Percentiles rank a stretch among this genome's conserved stretches.
Evolutionary conservation across 2,888 invertebrate genomes (phyloP).

Genomic region (Andrena flavipes): DNA sequence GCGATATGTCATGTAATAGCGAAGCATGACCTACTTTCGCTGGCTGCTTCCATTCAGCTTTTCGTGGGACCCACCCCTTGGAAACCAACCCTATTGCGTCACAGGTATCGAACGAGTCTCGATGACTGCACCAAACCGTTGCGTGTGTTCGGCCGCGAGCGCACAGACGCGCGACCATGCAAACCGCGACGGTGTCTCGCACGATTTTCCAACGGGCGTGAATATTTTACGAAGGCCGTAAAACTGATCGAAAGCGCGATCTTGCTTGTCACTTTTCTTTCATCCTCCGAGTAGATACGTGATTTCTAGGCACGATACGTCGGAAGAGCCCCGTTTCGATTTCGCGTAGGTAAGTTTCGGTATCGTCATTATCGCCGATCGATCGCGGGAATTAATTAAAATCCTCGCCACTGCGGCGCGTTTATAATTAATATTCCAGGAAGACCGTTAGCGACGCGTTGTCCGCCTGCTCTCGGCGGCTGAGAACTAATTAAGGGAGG

Average conservation of each 20-base stretch:
- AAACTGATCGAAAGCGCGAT: neutral
- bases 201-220: slow-evolving; percentile 6
- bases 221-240: neutral
- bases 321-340: neutral
- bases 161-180: slow-evolving; percentile 14
- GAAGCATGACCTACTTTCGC: slow-evolving; percentile 76
- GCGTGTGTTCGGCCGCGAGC: neutral
- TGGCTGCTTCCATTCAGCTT: slow-evolving; percentile 80
- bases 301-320: too few relatives aligned
- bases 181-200: slow-evolving; percentile 5
- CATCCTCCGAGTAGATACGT: too few relatives aligned
- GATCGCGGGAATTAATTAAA: neutral
- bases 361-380: neutral
- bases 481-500: neutral
- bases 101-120: slow-evolving; percentile 76
- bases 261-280: neutral
- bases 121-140: slow-evolving; percentile 64
- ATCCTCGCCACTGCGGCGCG: neutral
- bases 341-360: neutral
- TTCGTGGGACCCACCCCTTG: slow-evolving; percentile 68
- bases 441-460: neutral
- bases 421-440: neutral
- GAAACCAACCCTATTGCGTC: slow-evolving; percentile 74
- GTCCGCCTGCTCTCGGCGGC: too few relatives aligned
- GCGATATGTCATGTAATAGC: slow-evolving; percentile 54